Base-by-base conservation (phyloP, 2,797 vertebrate genomes). In the Diplodus sargus region DNA sequence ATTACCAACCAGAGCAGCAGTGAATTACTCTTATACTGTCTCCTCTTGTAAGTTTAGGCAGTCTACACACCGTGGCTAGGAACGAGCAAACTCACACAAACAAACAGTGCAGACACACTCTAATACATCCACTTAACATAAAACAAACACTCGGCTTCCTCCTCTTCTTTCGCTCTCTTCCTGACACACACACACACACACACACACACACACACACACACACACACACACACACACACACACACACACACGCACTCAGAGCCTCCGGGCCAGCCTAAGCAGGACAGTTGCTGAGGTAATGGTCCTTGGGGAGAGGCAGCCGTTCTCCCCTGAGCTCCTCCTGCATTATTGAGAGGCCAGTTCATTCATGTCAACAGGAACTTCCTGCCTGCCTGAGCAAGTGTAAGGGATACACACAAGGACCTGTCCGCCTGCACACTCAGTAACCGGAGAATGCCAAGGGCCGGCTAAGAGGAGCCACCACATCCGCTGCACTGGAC, bases 261-360 rank as follows among this genome's bases (percentile, higher is more conserved):
- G 30, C 22, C 72, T 73, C 25, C n/a, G 25, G 66, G 60, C 63
- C 80, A 81, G 78, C 58, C 77, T 70, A 60, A 91, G 64, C 83
- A 83, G 82, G 80, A 81, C 82, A 84, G 89, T 85, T 88, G 80
- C 85, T 89, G 89, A 92, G 82, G 90, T 91, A 90, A 93, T 84
- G 81, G 87, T 81, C 85, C 59, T 82, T 30, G 28, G 85, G 87
- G 88, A 89, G 76, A 69, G 56, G 58, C 86, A 80, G 84, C 74
- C 73, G 22, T 82, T 71, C 87, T 89, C 81, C 74, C 66, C 64
- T 82, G 79, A 87, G 85, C 77, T 88, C 79, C 80, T 88, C 71
- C 81, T 92, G 87, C 89, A 91, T 92, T 92, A 92, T 93, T 94
- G 89, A 93, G 90, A 89, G 86, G 79, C 83, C 74, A 77, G 91